Conservation (phyloP, 2,888 invertebrate species). For the Andrena chrysosceles region DNA sequence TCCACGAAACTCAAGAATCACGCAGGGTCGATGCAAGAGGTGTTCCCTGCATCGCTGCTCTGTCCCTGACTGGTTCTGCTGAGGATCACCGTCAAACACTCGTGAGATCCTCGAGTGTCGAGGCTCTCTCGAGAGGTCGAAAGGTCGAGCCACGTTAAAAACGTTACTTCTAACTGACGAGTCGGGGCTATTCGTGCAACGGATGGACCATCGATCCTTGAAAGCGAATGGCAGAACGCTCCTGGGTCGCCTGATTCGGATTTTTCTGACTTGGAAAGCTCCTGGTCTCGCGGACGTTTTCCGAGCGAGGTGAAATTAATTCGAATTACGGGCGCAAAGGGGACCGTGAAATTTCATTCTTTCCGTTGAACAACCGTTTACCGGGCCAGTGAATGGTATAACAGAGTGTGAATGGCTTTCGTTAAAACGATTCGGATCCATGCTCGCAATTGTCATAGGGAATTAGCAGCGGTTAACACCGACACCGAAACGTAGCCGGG, state of each 20-base stretch:
- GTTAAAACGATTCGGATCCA: slow-evolving; percentile 57
- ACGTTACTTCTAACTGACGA: slow-evolving; percentile 14
- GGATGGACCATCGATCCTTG: slow-evolving; percentile 30
- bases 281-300: slow-evolving; percentile 7
- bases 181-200: slow-evolving; percentile 1
- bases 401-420: slow-evolving; percentile 26
- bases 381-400: slow-evolving; percentile 18
- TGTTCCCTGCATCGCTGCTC: slow-evolving; percentile 48
- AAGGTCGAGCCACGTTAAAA: slow-evolving; percentile 56
- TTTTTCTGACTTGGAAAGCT: slow-evolving; percentile 17
- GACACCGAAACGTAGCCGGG: slow-evolving; percentile 12
- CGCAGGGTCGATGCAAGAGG: slow-evolving; percentile 20
- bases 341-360: slow-evolving; percentile 30
- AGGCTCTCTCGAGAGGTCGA: slow-evolving; percentile 47
- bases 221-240: slow-evolving; percentile 2
- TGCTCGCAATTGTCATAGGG: slow-evolving; percentile 43
- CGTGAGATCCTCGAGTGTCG: slow-evolving; percentile 54
- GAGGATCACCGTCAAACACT: slow-evolving; percentile 72
- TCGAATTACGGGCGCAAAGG: slow-evolving; percentile 24
- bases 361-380: slow-evolving; percentile 38
- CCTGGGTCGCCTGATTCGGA: neutral
- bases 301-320: slow-evolving; percentile 33
- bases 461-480: slow-evolving; percentile 64
- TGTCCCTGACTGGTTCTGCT: slow-evolving; percentile 62
- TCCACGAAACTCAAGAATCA: slow-evolving; percentile 35